Conservation (phyloP, 2,797 vertebrate species). For the Sternotherus odoratus region DNA sequence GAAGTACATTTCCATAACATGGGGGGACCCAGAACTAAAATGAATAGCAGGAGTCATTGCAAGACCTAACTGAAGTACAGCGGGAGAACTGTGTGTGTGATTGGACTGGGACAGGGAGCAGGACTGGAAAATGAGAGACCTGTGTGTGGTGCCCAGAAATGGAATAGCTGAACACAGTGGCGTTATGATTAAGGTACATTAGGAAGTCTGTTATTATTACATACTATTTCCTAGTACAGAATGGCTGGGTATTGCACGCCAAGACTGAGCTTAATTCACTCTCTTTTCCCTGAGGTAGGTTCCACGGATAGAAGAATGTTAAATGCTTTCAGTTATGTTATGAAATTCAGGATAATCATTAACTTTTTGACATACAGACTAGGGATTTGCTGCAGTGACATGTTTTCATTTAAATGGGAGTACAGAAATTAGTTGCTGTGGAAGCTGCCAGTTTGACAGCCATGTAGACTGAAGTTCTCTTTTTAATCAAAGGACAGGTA, state of each 20-base stretch:
- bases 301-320: not conserved
- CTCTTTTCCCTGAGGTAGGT: not conserved
- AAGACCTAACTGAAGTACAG: not conserved
- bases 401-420: conserved; percentile 14
- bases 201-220: not conserved
- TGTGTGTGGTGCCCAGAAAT: not conserved
- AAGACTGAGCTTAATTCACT: not conserved
- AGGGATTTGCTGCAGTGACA: conserved; percentile 36
- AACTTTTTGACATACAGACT: conserved; percentile 28
- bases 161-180: not conserved
- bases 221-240: not conserved
- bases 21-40: not conserved
- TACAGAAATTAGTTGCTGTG: conserved; percentile 22
- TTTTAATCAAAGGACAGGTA: conserved; percentile 14
- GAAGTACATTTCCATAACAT: not conserved
- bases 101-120: not conserved
- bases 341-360: conserved; percentile 17
- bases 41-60: not conserved
- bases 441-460: conserved; percentile 39
- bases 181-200: not conserved
- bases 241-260: not conserved
- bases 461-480: not conserved
- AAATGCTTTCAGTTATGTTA: conserved; percentile 5
- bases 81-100: not conserved
- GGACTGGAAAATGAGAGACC: not conserved